Evolutionary conservation across 2,888 invertebrate genomes (phyloP), one percentile per base, ranked within the genome.

Genomic region (Drosophila pullipes): DNA sequence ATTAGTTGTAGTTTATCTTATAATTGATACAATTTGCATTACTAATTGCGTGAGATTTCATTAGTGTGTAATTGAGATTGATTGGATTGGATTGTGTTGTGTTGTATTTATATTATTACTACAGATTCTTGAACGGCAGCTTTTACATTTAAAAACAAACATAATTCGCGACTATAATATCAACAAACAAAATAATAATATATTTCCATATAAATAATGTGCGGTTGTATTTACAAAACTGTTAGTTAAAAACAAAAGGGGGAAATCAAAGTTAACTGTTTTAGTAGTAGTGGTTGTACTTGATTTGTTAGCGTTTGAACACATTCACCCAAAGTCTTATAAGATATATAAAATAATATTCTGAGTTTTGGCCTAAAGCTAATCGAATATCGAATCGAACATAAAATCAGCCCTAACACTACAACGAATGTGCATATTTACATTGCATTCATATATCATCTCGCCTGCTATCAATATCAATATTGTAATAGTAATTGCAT

Each of bases 21-120:
- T 61, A 81, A 82, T 82, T 82, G 73, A 76, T 82, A 64, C 35
- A 66, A 58, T 80, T 71, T 71, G 49, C 52, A 31, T 66, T 71
- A 16, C 60, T 78, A 82, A 82, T 81, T 81, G 79, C 69, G 62
- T 81, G 82, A 76, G 68, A 81, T 69, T 78, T 73, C 67, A 66
- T 76, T 50, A 76, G 71, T 69, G 81, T 63, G 11, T 37, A 39
- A 35, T 68, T 57, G 53, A 62, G 58, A 63, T 74, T 67, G 49
- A 59, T 49, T 69, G 33, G 49, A 60, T 39, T 7, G 30, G 9
- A 31, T 31, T 31, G 31, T 31, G 31, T 35, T 71, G 39, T 33
- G 44, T 54, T 25, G 4, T 33, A 49, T 18, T 13, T 44, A 47
- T 25, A 25, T 47, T 47, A 25, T 16, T 9, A 57, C 54, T 69